phyloP scores from a whole-genome alignment of 2,113 vertebrate genomes.

The Peromyscus leucopus region DNA sequence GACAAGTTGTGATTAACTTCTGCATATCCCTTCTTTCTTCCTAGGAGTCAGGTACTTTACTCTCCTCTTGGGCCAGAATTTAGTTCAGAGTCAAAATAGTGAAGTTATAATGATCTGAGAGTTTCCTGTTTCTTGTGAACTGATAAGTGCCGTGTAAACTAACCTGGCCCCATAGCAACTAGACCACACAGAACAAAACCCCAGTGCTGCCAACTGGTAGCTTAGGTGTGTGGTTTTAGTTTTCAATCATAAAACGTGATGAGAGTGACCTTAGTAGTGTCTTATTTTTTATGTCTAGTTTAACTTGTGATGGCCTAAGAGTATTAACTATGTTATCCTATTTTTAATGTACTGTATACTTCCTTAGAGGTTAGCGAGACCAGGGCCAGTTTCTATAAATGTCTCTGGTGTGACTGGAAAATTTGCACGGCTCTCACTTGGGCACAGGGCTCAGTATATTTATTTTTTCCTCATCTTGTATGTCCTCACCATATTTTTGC shows the following conservation, averaged over 20 bases:
- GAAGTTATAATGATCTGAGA: slow-evolving; percentile 46
- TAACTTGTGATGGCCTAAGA: slow-evolving; percentile 18
- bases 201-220: slow-evolving; percentile 2
- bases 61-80: slow-evolving; percentile 51
- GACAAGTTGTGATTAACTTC: not conserved
- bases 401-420: slow-evolving; percentile 26
- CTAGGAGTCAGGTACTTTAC: slow-evolving; percentile 3
- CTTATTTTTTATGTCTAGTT: slow-evolving; percentile 63
- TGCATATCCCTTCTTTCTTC: not conserved
- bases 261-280: not conserved
- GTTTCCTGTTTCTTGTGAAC: slow-evolving; percentile 67
- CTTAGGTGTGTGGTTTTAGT: slow-evolving; percentile 46
- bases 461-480: slow-evolving; percentile 22
- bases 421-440: slow-evolving; percentile 13
- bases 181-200: slow-evolving; percentile 59
- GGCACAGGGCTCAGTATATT: not conserved
- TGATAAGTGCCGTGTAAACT: slow-evolving; percentile 65
- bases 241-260: slow-evolving; percentile 40
- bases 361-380: slow-evolving; percentile 12
- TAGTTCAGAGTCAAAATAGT: slow-evolving; percentile 74
- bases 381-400: not conserved
- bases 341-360: slow-evolving; percentile 25
- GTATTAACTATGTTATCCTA: not conserved
- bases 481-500: slow-evolving; percentile 3
- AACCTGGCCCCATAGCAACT: slow-evolving; percentile 55